Base-by-base conservation (phyloP, 2,113 vertebrate species). In the Catharus bicknelli region DNA sequence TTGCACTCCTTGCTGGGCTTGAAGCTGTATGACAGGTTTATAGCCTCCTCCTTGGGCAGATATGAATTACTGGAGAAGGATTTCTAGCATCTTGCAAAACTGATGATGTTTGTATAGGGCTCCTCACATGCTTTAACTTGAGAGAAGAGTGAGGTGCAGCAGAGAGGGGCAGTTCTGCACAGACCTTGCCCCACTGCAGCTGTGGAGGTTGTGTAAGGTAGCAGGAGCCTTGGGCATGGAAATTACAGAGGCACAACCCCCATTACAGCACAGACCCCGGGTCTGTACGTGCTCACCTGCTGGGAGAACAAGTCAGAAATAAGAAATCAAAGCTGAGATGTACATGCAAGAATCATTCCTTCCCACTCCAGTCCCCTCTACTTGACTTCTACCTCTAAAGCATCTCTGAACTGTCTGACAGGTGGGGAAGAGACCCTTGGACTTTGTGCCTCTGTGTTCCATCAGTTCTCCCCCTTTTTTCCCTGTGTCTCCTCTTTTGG, bases 1-100 rank as follows among this genome's bases (percentile, higher is more conserved):
- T 77, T 84, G 68, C 10, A 3, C n/a, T 85, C 36, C 34, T 19
- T 85, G 47, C 63, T 75, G 19, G 9, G 4, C 40, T n/a, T 69
- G 34, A 73, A 82, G 63, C 57, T 58, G 20, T 50, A 1, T 54
- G 29, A 76, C 54, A 45, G 57, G 27, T 59, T 90, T 83, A 53
- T 30, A 62, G 61, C 32, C 62, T 77, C 43, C 74, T 87, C 47
- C 66, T 59, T 80, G 62, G 27, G 55, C 59, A 63, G 38, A 9
- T 67, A 15, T 0, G 7, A 89, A 64, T 79, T 70, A 22, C 58
- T 73, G 67, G 58, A 75, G 72, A 82, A 66, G 40, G 45, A 30
- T 85, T 94, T 93, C 51, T 66, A 48, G 36, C 14, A 14, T 79
- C 47, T 62, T 89, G 32, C 55, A 83, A 73, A 87, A 58, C 11